Evolutionary conservation across 2,888 invertebrate genomes (phyloP).

Genomic region (Pasiphila rectangulata): DNA sequence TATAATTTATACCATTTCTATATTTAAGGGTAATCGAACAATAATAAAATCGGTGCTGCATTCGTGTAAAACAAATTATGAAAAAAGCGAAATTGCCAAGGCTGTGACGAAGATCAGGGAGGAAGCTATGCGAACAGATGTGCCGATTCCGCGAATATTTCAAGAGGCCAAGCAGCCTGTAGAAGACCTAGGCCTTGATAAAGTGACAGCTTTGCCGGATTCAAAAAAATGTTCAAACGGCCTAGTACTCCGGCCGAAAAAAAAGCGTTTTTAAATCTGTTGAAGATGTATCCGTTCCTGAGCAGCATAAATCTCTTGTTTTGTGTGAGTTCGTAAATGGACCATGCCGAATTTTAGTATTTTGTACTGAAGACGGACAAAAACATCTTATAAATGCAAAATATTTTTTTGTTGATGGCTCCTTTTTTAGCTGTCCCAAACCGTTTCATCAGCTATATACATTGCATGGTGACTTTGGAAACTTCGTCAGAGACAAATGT

Average conservation of each 20-base stretch:
- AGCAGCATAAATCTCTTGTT: too few relatives aligned
- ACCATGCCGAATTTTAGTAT: too few relatives aligned
- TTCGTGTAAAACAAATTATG: slow-evolving; percentile 8
- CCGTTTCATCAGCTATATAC: too few relatives aligned
- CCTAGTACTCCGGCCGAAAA: slow-evolving; percentile 4
- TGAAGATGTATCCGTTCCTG: slow-evolving; percentile 8
- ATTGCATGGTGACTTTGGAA: too few relatives aligned
- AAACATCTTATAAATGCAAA: too few relatives aligned
- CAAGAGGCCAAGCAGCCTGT: slow-evolving; percentile 9
- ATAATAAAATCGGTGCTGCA: slow-evolving; percentile 7
- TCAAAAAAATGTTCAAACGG: slow-evolving; percentile 8
- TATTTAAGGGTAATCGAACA: slow-evolving; percentile 8
- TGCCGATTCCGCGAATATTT: slow-evolving; percentile 6
- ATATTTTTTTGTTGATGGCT: too few relatives aligned
- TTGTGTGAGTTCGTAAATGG: too few relatives aligned
- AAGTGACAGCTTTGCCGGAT: slow-evolving; percentile 4
- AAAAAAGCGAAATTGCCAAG: slow-evolving; percentile 8
- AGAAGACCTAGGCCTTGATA: slow-evolving; percentile 10
- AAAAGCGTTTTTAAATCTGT: slow-evolving; percentile 8
- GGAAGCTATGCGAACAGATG: slow-evolving; percentile 8
- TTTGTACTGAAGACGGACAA: too few relatives aligned
- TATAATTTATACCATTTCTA: slow-evolving; percentile 7
- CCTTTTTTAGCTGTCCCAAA: too few relatives aligned
- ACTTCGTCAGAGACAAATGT: too few relatives aligned
- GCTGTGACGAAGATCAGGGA: slow-evolving; percentile 7